Base-by-base conservation (phyloP, 64 coral and sea anemone genomes). In the Montipora sp. region DNA sequence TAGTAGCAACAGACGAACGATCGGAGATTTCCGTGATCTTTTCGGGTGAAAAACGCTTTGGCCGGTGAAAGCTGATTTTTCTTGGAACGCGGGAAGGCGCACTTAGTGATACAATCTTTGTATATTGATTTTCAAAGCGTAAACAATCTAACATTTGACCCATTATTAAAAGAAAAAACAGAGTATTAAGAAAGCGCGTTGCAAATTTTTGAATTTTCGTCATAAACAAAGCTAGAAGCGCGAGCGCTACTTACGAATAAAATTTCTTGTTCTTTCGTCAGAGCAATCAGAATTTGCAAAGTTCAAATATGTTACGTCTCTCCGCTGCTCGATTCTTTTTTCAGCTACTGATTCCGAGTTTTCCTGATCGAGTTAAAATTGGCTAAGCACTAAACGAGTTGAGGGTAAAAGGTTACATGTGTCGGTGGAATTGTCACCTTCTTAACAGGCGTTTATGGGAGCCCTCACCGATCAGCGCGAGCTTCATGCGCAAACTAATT, bases 1-100 rank as follows among this genome's bases (percentile, higher is more conserved):
- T 47, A 8, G 81, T 84, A 11, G 59, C 59, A 20, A 84, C 15
- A n/a, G 61, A 84, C 16, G 81, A 70, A 70, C 81, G 43, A 84
- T 47, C 48, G 2, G 81, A 69, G 16, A 70, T 45, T 84, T 84
- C 61, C 19, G 24, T 13, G 7, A 8, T 3, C 5, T 65, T 69
- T 21, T 84, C 36, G 2, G 6, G 61, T 13, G 81, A 84, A 10
- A 6, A 47, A 6, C 63, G 18, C 13, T 46, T 21, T 8, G 80
- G 57, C 3, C 55, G 24, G 19, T 84, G 81, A 70, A 69, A 69
- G 16, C 46, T 68, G 5, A 19, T 7, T 46, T 68, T 84, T 49
- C 63, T 48, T n/a, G 43, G 12, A 16, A 7, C 36, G 49, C 4
- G 22, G 13, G 2, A 69, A 27, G 27, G 63, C 5, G 11, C 1